phyloP scores from a whole-genome alignment of 35 echinoderm and acorn worm species.

The Apostichopus japonicus region DNA sequence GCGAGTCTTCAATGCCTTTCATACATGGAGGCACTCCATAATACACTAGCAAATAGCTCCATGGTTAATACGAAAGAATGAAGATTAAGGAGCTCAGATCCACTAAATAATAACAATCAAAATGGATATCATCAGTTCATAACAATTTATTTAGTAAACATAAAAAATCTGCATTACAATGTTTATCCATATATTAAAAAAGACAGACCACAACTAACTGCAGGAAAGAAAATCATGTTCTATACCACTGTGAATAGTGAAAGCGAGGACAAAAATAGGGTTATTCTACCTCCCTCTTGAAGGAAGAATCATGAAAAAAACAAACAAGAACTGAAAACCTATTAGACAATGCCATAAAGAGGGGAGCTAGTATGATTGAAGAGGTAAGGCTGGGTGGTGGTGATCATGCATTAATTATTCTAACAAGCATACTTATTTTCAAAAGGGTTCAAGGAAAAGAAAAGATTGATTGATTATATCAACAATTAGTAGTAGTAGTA shows the following conservation, averaged over 20 bases:
- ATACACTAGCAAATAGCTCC: no score
- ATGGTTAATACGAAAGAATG: no score
- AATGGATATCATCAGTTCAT: conserved; percentile 4
- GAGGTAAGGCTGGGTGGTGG: background rate
- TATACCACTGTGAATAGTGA: background rate
- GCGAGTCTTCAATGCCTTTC: no score
- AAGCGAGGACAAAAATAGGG: background rate
- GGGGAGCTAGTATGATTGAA: background rate
- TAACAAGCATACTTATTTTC: no score
- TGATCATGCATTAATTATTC: no score
- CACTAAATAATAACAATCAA: background rate
- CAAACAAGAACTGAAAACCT: background rate
- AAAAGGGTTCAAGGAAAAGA: no score
- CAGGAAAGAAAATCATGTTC: conserved; percentile 7
- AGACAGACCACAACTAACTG: conserved; percentile 7
- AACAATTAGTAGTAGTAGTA: no score
- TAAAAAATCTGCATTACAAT: conserved; percentile 54
- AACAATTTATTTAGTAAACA: conserved; percentile 53
- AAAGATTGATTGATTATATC: no score
- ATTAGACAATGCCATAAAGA: background rate
- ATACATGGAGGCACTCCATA: no score
- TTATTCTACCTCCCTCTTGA: background rate
- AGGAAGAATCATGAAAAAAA: background rate
- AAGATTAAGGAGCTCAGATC: no score
- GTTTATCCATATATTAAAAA: conserved; percentile 48